phyloP scores from a whole-genome alignment of 1,140 invertebrate species.

The Bombus haemorrhoidalis region DNA sequence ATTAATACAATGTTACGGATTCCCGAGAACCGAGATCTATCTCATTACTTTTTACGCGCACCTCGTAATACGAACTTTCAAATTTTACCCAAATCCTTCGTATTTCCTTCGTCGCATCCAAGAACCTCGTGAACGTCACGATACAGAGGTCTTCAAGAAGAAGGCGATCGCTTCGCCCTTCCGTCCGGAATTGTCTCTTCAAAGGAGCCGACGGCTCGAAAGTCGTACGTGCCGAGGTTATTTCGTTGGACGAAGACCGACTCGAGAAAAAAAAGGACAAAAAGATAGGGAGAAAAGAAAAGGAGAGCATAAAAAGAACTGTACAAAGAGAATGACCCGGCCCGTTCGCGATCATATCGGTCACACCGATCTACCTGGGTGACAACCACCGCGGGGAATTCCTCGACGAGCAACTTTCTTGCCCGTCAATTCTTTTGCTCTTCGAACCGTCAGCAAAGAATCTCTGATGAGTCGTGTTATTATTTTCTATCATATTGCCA shows the following conservation, averaged over 20 bases:
- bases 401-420: slow-evolving; percentile 27
- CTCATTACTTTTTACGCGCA: too few species aligned
- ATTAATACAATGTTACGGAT: too few species aligned
- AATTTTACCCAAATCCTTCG: background rate
- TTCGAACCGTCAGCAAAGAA: too few species aligned
- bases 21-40: too few species aligned
- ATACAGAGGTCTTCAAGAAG: slow-evolving; percentile 5
- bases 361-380: slow-evolving; percentile 69
- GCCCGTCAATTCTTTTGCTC: slow-evolving; percentile 19
- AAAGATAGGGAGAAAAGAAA: background rate
- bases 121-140: background rate
- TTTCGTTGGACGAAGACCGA: slow-evolving; percentile 40
- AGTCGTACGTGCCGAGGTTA: slow-evolving; percentile 66
- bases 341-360: slow-evolving; percentile 65
- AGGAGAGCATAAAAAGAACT: slow-evolving; percentile 1
- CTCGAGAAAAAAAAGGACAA: background rate
- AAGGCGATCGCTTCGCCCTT: slow-evolving; percentile 59
- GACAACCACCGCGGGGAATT: slow-evolving; percentile 57
- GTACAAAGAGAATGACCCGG: slow-evolving; percentile 62
- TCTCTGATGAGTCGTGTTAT: background rate
- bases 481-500: background rate
- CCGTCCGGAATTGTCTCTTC: slow-evolving; percentile 63
- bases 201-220: slow-evolving; percentile 66
- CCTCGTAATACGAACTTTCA: background rate
- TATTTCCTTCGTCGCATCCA: slow-evolving; percentile 18